Evolutionary conservation across 2,888 invertebrate species (phyloP), one percentile per base, ranked within the genome.

Genomic region (Crioceris asparagi): DNA sequence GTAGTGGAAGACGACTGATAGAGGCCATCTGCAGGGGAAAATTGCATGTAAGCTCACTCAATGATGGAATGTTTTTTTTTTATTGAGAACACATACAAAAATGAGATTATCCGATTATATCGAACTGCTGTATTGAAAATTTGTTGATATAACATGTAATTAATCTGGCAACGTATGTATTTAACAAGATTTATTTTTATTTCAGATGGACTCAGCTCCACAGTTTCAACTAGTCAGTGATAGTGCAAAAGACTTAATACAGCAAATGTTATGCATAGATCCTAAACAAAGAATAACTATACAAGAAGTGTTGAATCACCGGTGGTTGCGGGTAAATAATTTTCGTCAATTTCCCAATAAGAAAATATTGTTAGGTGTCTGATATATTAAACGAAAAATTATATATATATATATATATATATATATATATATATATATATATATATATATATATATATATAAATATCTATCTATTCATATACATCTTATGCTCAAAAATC

Each of bases 191-290:
- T 27, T 27, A 14, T 11, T 7, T 32, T n/a, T 45, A 44, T 65
- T 66, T 12, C 69, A 93, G 91, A 79, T 93, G 67, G 84, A 87
- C 55, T 76, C 84, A 6, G 75, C 85, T 7, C 77, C 85, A 2
- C 77, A 83, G 48, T 97, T 96, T 96, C 87, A 90, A 54, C 78
- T 81, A 43, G 83, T 98, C 54, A 92, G 94, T 56, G 86, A 92
- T 50, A 77, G 84, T 42, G 97, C 93, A 38, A 97, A 96, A 68
- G 96, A 98, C 65, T 73, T 98, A 52, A 80, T 98, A 36, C 80
- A 83, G 60, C 79, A 85, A 59, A 91, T 98, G 92, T 73, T 98
- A 49, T 81, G 83, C 14, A 79, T 87, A 30, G 93, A 97, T 67
- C 88, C 88, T 41, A 83, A 84, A 50, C 85, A 90, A 62, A 75